Evolutionary conservation across 2,797 vertebrate species (phyloP).

Genomic region (Enteromius fasciolatus): DNA sequence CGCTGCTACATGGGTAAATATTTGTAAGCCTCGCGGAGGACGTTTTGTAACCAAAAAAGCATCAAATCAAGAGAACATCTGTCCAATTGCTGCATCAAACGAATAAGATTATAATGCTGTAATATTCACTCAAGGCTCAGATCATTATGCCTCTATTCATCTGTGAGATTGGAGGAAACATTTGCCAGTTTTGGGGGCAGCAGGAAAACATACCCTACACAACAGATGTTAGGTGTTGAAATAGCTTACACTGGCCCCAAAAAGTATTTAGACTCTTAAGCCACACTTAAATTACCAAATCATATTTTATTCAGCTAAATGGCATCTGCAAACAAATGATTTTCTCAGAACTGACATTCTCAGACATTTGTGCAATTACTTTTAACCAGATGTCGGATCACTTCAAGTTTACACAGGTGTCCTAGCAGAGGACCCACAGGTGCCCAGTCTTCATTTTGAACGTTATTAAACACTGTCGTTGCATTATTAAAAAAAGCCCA

Average conservation of each 20-base stretch:
- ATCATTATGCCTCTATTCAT: conserved; percentile 81
- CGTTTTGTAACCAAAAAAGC: conserved; percentile 61
- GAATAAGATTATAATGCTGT: conserved; percentile 76
- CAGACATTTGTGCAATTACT: neutral
- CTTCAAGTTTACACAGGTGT: conserved; percentile 10
- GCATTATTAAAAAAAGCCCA: neutral
- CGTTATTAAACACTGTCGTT: neutral
- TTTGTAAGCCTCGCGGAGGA: conserved; percentile 45
- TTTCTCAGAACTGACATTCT: conserved; percentile 7
- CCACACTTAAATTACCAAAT: conserved; percentile 5
- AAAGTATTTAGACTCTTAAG: conserved; percentile 25
- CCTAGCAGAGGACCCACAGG: neutral
- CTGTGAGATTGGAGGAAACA: conserved; percentile 74
- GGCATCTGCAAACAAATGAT: conserved; percentile 8
- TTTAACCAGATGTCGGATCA: conserved; percentile 6
- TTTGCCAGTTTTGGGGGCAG: conserved; percentile 66
- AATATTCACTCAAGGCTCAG: conserved; percentile 78
- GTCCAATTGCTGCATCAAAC: conserved; percentile 78
- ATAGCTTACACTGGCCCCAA: neutral
- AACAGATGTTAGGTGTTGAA: conserved; percentile 68
- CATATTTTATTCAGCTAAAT: conserved; percentile 24
- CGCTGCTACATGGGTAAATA: conserved; percentile 43
- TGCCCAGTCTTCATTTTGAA: neutral
- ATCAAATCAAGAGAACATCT: conserved; percentile 76
- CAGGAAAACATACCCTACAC: conserved; percentile 69